Evolutionary conservation across 2,113 vertebrate species (phyloP).

Genomic region (Centropristis striata): DNA sequence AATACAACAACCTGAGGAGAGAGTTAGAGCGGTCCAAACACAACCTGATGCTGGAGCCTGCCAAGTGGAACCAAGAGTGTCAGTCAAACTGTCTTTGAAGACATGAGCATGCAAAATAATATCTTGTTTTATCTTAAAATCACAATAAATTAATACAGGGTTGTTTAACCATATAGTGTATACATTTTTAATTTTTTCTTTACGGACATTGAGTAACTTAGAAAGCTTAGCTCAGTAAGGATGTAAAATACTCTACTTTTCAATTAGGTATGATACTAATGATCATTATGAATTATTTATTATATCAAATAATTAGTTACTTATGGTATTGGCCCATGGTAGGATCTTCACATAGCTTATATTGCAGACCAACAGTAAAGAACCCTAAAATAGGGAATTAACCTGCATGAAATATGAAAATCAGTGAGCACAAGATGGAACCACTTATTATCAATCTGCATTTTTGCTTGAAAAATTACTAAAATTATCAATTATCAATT

Average conservation of each 20-base stretch:
- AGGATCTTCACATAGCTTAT: not conserved
- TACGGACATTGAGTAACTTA: too few species aligned
- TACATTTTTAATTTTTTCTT: too few species aligned
- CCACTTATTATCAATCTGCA: not conserved
- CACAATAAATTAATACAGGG: not conserved
- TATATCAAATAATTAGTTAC: not conserved
- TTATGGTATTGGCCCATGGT: not conserved
- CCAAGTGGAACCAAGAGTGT: constrained; percentile 93
- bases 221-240: not conserved
- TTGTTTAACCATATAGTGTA: not conserved
- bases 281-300: not conserved
- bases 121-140: not conserved
- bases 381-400: too few species aligned
- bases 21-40: constrained; percentile 91
- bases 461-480: not conserved
- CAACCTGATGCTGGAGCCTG: constrained; percentile 91
- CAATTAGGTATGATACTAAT: not conserved
- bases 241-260: not conserved
- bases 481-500: not conserved
- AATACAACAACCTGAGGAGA: constrained; percentile 91
- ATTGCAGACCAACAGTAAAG: not conserved
- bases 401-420: not conserved
- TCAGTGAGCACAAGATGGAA: not conserved
- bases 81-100: constrained; percentile 67
- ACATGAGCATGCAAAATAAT: not conserved